A percentile compares a stretch with the other conserved stretches of the same genome.
Conservation (phyloP, 2,113 vertebrate species). For the Tupaia chinensis region DNA sequence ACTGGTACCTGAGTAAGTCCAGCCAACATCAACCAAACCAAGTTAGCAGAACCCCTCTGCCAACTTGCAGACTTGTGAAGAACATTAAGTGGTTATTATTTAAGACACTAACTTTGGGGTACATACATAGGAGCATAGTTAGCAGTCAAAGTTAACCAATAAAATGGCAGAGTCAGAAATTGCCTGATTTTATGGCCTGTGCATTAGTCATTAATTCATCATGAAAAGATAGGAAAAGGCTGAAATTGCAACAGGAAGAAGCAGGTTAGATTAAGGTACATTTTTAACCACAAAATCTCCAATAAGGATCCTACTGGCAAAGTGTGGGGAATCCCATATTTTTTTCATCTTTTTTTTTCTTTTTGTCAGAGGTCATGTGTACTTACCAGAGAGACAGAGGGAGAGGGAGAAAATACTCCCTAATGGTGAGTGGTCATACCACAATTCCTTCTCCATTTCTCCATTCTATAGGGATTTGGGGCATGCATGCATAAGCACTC, state of each 20-base stretch:
- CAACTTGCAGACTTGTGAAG: not conserved
- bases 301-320: not conserved
- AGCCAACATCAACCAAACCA: not conserved
- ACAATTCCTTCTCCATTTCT: no score
- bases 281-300: not conserved
- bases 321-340: no score
- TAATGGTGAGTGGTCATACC: no score
- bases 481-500: no score
- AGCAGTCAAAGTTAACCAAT: not conserved
- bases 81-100: not conserved
- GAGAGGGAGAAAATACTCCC: no score
- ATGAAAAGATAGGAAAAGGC: constrained; percentile 3
- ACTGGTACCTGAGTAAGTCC: not conserved
- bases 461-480: no score
- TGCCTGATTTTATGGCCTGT: constrained; percentile 21
- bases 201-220: not conserved
- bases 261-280: not conserved
- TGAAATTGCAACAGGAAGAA: not conserved
- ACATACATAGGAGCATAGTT: not conserved
- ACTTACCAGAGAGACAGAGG: no score
- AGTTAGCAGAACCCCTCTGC: not conserved
- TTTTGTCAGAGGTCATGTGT: no score
- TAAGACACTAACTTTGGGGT: not conserved
- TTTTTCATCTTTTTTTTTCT: no score
- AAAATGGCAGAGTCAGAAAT: not conserved